Evolutionary conservation across 23 tunicate genomes (phyloP).

Genomic region (Styela plicata): DNA sequence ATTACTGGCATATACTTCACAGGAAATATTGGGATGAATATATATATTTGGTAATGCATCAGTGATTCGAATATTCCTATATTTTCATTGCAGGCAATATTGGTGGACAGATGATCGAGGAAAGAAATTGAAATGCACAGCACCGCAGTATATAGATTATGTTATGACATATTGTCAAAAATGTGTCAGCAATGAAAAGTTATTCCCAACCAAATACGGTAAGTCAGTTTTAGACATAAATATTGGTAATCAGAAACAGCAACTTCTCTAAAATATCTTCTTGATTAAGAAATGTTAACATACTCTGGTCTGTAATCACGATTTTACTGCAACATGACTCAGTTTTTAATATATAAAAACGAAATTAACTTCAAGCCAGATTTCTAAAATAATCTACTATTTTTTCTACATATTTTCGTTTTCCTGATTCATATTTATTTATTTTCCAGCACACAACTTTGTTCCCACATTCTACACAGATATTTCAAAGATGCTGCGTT

Average conservation of each 20-base stretch:
- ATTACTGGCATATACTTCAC: too few relatives aligned
- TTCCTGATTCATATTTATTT: too few relatives aligned
- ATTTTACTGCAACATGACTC: too few relatives aligned
- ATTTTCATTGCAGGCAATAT: slow-evolving; percentile 58
- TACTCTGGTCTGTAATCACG: too few relatives aligned
- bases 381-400: neutral
- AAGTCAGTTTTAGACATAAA: too few relatives aligned
- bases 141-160: slow-evolving; percentile 95
- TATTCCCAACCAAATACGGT: slow-evolving; percentile 98
- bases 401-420: too few relatives aligned
- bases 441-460: slow-evolving; percentile 84
- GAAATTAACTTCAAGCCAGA: neutral
- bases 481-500: slow-evolving; percentile 81
- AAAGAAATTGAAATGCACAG: slow-evolving; percentile 94
- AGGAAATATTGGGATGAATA: too few relatives aligned
- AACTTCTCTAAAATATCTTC: too few relatives aligned
- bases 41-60: too few relatives aligned
- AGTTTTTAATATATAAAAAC: too few relatives aligned
- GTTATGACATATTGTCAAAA: slow-evolving; percentile 97
- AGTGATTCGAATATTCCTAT: neutral
- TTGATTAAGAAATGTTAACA: too few relatives aligned
- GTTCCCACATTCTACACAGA: slow-evolving; percentile 56
- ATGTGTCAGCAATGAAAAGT: slow-evolving; percentile 81
- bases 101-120: slow-evolving; percentile 93
- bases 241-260: too few relatives aligned